phyloP scores from a whole-genome alignment of 2,888 invertebrate species.

The Cephus sareptanus region DNA sequence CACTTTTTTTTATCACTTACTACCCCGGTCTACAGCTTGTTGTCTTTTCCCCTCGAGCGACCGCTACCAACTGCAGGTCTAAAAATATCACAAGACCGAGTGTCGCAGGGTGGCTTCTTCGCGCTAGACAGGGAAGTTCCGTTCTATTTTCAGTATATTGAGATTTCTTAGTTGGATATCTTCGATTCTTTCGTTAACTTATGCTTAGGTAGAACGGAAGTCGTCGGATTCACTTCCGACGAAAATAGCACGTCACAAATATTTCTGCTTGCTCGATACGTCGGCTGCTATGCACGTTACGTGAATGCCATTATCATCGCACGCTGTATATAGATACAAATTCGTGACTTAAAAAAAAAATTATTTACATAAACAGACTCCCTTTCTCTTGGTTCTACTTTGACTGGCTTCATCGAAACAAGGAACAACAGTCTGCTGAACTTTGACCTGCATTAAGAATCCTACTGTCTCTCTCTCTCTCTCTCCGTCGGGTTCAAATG shows the following conservation, averaged over 20 bases:
- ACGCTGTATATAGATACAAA: background rate
- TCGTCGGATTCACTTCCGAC: slow-evolving; percentile 28
- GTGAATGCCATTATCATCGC: background rate
- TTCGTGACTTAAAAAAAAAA: background rate
- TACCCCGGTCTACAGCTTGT: background rate
- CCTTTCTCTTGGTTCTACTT: background rate
- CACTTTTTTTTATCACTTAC: background rate
- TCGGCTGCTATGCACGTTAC: background rate
- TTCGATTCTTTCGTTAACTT: background rate
- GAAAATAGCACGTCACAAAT: slow-evolving; percentile 20
- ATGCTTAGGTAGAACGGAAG: background rate
- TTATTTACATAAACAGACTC: background rate
- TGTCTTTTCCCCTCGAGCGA: background rate
- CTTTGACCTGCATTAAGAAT: background rate
- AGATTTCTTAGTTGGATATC: background rate
- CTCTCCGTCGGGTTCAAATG: slow-evolving; percentile 36
- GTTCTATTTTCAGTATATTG: background rate
- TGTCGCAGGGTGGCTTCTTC: background rate
- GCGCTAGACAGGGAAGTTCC: background rate
- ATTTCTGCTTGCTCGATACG: background rate
- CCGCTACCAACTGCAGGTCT: background rate
- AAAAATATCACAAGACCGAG: background rate
- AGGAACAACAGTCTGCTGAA: background rate
- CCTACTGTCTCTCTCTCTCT: slow-evolving; percentile 17
- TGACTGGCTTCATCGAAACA: background rate